Conservation (phyloP, 2,797 vertebrate species). For the Chiloscyllium punctatum region DNA sequence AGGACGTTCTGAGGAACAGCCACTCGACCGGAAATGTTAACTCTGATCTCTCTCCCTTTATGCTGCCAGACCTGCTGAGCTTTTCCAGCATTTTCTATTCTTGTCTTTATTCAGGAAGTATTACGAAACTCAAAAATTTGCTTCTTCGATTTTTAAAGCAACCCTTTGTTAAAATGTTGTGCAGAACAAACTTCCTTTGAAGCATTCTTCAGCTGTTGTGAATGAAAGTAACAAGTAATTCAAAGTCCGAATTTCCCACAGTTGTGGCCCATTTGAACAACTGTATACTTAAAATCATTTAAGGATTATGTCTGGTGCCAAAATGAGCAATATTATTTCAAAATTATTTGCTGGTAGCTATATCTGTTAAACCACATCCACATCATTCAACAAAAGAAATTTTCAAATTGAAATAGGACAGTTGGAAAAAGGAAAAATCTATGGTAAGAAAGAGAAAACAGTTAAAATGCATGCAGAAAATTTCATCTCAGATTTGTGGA, state of each 20-base stretch:
- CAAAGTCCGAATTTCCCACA: not conserved
- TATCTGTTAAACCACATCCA: not conserved
- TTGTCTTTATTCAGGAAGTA: no score
- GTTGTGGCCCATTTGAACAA: not conserved
- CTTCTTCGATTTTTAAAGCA: not conserved
- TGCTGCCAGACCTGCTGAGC: no score
- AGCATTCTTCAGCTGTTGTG: not conserved
- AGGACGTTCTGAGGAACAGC: not conserved
- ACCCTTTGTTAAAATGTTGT: not conserved
- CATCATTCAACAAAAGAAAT: not conserved
- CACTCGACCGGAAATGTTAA: no score
- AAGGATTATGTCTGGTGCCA: not conserved
- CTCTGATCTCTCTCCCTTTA: no score
- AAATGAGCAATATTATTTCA: not conserved
- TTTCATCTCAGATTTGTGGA: not conserved
- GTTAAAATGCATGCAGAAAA: not conserved
- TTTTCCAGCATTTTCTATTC: no score
- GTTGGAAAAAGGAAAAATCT: not conserved
- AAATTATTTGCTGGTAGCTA: not conserved
- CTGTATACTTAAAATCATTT: not conserved
- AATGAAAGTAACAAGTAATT: not conserved
- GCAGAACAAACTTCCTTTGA: not conserved
- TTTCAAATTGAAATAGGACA: not conserved
- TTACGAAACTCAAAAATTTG: not conserved
- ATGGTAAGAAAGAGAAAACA: not conserved